phyloP scores from a whole-genome alignment of 2,797 vertebrate species.

The Psittacula echo region DNA sequence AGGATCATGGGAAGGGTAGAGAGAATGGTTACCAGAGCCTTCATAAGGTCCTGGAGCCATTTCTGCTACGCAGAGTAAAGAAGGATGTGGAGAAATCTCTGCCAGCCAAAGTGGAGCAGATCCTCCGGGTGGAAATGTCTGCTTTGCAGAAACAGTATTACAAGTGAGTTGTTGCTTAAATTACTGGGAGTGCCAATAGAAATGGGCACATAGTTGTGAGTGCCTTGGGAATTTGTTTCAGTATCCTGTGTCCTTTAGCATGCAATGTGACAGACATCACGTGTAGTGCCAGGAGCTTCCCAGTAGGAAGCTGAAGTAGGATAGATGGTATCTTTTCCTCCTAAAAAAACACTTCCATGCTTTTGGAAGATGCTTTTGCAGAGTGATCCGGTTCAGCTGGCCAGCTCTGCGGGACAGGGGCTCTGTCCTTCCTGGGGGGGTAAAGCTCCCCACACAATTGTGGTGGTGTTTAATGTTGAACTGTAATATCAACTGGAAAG shows the following conservation, averaged over 20 bases:
- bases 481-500: background rate
- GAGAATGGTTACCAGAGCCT: conserved; percentile 98
- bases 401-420: background rate
- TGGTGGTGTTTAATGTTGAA: background rate
- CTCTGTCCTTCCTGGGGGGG: background rate
- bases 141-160: conserved; percentile 98
- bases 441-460: background rate
- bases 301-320: background rate
- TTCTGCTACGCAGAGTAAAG: conserved; percentile 95
- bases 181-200: background rate
- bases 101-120: conserved; percentile 99
- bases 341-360: background rate
- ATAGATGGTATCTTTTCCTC: background rate
- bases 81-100: conserved; percentile 99
- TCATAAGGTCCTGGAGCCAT: conserved; percentile 97
- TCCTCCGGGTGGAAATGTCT: conserved; percentile 97
- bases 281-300: background rate
- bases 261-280: background rate
- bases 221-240: background rate
- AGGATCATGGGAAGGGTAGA: conserved; percentile 92
- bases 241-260: background rate
- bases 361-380: background rate
- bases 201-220: background rate
- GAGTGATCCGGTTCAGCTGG: background rate
- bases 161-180: conserved; percentile 81